These are phyloP conservation scores for Amphibalanus amphitrite DNA, from an alignment of 1,140 invertebrate genomes.

Conservation along the genomic window DNA sequence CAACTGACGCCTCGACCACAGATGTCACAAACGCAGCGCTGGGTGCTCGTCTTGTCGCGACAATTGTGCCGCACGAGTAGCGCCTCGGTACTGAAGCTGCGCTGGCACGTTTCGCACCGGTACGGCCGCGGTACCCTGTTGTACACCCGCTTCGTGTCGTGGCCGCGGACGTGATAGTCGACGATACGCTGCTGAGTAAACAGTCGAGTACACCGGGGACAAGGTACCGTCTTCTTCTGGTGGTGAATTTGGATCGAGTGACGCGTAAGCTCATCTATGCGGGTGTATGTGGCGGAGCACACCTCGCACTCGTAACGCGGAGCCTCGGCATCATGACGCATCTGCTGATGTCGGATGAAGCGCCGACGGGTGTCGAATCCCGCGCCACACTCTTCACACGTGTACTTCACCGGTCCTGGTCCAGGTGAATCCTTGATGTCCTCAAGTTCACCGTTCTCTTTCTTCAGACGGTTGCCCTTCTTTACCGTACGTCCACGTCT, in stretches of 20 bases:
- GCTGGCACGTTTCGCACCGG: background rate
- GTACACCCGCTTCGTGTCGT: background rate
- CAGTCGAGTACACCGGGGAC: background rate
- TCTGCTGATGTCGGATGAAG: background rate
- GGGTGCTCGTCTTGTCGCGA: too few species aligned
- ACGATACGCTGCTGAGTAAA: background rate
- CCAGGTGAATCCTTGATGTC: background rate
- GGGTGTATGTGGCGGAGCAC: background rate
- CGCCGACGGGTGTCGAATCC: background rate
- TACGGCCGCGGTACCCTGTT: background rate
- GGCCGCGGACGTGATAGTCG: background rate
- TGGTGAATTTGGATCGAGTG: background rate
- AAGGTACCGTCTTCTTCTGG: background rate
- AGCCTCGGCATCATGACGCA: background rate
- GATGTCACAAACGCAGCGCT: background rate
- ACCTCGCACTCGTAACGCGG: background rate
- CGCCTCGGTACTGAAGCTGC: background rate
- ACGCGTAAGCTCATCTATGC: background rate
- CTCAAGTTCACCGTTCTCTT: too few species aligned
- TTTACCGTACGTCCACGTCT: too few species aligned
- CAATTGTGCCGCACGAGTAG: background rate
- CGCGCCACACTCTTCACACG: background rate
- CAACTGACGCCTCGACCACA: background rate
- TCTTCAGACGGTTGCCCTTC: too few species aligned
- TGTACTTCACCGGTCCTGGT: background rate